phyloP scores from a whole-genome alignment of 2,797 vertebrate species.

The Sphaeramia orbicularis region DNA sequence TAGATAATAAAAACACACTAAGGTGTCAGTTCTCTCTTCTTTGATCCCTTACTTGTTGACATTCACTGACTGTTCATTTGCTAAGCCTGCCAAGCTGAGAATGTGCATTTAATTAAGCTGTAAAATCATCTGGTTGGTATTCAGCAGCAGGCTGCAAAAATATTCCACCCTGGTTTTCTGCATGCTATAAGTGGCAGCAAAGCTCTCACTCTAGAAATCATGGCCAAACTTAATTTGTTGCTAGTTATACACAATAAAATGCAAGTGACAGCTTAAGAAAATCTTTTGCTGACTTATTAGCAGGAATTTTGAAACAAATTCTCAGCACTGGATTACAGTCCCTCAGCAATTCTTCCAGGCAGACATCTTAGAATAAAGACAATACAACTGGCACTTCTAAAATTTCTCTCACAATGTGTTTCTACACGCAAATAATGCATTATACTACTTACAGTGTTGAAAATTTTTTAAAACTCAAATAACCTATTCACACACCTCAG shows the following conservation, averaged over 20 bases:
- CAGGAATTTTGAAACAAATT: constrained; percentile 6
- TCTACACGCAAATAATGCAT: constrained; percentile 1
- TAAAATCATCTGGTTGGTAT: constrained; percentile 49
- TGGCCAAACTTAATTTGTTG: constrained; percentile 17
- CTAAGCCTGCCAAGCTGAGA: constrained; percentile 51
- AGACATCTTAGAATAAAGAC: constrained; percentile 3
- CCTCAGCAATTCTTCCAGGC: background rate
- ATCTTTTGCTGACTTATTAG: constrained; percentile 16
- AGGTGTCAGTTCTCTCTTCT: constrained; percentile 24
- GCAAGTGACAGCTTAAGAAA: constrained; percentile 17
- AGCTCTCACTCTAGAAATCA: constrained; percentile 10
- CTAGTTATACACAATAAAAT: constrained; percentile 30
- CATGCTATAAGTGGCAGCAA: constrained; percentile 8
- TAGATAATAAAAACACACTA: constrained; percentile 38
- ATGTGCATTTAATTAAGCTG: constrained; percentile 54
- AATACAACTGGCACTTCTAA: background rate
- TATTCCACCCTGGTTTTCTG: constrained; percentile 30
- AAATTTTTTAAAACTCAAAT: constrained; percentile 20
- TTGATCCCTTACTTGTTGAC: constrained; percentile 41
- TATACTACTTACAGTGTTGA: background rate
- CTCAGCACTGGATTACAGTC: background rate
- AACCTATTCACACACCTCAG: background rate
- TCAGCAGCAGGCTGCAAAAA: constrained; percentile 48
- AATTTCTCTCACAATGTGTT: constrained; percentile 6
- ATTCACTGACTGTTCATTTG: constrained; percentile 47